Conservation (phyloP, 2,797 vertebrate genomes). For the Myioborus melanocephalus region DNA sequence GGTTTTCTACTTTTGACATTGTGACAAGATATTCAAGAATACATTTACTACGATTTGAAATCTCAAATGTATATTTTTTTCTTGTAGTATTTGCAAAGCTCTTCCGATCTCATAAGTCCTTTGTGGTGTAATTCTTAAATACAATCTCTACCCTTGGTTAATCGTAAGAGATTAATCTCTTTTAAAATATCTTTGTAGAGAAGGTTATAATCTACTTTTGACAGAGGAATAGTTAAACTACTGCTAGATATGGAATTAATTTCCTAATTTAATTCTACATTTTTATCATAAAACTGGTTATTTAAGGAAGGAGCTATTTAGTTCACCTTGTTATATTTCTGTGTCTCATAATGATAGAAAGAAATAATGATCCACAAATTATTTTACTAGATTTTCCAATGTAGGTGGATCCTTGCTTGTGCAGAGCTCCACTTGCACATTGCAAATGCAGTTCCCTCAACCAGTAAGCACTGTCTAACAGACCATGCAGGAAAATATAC, state of each 20-base stretch:
- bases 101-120: background rate
- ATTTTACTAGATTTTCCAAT: background rate
- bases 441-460: background rate
- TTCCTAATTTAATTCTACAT: background rate
- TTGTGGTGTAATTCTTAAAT: background rate
- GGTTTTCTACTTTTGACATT: background rate
- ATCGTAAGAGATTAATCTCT: background rate
- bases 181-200: background rate
- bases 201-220: background rate
- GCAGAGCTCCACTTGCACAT: background rate
- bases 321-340: background rate
- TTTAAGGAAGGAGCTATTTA: background rate
- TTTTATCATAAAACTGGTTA: background rate
- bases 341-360: background rate
- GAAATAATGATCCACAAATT: background rate
- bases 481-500: background rate
- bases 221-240: background rate
- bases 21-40: background rate
- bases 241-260: background rate
- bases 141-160: background rate
- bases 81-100: background rate
- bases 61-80: background rate
- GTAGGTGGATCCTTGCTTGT: background rate
- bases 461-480: background rate
- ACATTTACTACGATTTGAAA: background rate